These are phyloP conservation scores for Stenoptilia bipunctidactyla DNA, from an alignment of 2,888 invertebrate species.

Conservation along the genomic window DNA sequence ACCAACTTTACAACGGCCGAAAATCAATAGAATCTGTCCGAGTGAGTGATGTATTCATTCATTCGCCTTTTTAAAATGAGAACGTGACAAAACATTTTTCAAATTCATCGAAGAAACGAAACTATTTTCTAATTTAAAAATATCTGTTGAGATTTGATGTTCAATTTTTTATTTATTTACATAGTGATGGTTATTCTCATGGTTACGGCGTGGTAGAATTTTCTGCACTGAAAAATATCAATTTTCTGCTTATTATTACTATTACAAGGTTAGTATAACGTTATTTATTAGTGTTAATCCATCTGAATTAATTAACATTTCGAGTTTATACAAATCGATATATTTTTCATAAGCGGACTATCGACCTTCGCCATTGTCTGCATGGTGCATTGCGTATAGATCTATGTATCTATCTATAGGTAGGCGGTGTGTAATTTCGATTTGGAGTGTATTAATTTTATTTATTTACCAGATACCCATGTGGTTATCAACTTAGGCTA, in stretches of 20 bases:
- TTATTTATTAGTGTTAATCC: conserved; percentile 14
- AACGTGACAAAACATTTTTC: conserved; percentile 65
- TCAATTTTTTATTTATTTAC: conserved; percentile 69
- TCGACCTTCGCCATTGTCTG: conserved; percentile 71
- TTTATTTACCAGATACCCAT: no score
- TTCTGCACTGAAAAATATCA: conserved; percentile 55
- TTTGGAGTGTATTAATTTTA: background rate
- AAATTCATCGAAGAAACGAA: conserved; percentile 57
- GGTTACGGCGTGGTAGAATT: conserved; percentile 68
- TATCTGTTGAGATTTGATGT: conserved; percentile 62
- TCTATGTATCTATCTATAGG: conserved; percentile 15
- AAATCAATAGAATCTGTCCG: conserved; percentile 58
- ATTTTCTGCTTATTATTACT: conserved; percentile 53
- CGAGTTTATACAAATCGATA: background rate
- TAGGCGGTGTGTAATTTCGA: background rate
- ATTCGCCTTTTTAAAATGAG: conserved; percentile 69
- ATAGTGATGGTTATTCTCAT: conserved; percentile 67
- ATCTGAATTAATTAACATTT: conserved; percentile 2
- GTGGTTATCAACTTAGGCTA: no score
- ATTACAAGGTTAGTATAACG: conserved; percentile 53
- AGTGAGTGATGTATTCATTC: conserved; percentile 25
- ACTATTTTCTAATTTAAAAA: conserved; percentile 49
- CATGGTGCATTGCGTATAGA: conserved; percentile 65
- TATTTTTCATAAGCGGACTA: conserved; percentile 33
- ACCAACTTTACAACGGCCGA: no score